A percentile compares a stretch with the other conserved stretches of the same genome.
Evolutionary conservation across 1,140 invertebrate genomes (phyloP).

Genomic region (Dendrolimus kikuchii): DNA sequence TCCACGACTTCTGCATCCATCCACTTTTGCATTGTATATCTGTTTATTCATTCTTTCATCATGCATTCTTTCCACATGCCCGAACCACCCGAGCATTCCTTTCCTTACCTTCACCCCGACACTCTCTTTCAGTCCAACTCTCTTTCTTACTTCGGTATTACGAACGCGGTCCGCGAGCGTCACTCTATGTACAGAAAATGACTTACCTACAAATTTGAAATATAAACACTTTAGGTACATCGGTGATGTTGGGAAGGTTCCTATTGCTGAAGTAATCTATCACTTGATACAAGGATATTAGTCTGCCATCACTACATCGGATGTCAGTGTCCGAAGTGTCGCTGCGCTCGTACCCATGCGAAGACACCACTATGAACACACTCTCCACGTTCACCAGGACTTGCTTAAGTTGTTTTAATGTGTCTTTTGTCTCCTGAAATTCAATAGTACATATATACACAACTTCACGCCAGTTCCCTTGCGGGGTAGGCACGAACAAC

Average conservation of each 20-base stretch:
- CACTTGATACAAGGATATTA: constrained; percentile 64
- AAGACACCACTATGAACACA: constrained; percentile 65
- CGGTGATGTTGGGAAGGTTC: constrained; percentile 73
- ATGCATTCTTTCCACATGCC: too few species aligned
- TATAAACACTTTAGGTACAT: constrained; percentile 86
- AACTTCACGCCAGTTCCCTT: too few species aligned
- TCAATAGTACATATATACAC: too few species aligned
- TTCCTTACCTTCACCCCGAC: too few species aligned
- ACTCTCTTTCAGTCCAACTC: too few species aligned
- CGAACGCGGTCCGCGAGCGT: too few species aligned
- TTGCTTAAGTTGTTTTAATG: constrained; percentile 28
- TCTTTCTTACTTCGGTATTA: too few species aligned
- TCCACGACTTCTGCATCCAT: too few species aligned
- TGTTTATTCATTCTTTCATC: too few species aligned
- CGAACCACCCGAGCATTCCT: too few species aligned
- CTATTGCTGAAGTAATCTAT: constrained; percentile 75
- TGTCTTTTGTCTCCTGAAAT: constrained; percentile 39
- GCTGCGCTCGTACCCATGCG: constrained; percentile 54
- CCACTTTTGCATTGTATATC: too few species aligned
- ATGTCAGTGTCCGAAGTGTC: constrained; percentile 46
- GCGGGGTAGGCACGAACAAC: too few species aligned
- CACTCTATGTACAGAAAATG: not conserved
- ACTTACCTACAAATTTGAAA: constrained; percentile 81
- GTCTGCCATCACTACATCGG: constrained; percentile 60
- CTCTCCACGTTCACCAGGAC: constrained; percentile 42